A percentile compares a stretch with the other conserved stretches of the same genome.
Conservation (phyloP, 2,888 invertebrate genomes). For the Hofmannophila pseudospretella region DNA sequence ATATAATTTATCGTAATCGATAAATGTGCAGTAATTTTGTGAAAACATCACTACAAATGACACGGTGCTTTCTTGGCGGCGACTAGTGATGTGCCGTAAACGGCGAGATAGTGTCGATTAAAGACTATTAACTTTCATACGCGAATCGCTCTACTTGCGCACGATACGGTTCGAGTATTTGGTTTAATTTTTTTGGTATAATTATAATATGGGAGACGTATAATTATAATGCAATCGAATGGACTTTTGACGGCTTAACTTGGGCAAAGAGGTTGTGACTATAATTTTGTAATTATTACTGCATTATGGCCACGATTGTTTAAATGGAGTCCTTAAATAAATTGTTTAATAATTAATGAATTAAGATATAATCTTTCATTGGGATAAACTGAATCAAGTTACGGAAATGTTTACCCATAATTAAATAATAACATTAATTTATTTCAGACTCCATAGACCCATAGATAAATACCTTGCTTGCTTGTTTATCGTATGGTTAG, state of each 20-base stretch:
- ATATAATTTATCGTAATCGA: conserved; percentile 25
- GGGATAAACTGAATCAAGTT: too few species aligned
- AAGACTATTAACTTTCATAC: conserved; percentile 61
- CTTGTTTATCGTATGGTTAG: too few species aligned
- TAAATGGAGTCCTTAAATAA: too few species aligned
- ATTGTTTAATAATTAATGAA: too few species aligned
- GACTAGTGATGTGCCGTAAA: conserved; percentile 48
- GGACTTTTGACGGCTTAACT: not conserved
- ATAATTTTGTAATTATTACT: too few species aligned
- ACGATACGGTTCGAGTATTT: conserved; percentile 14
- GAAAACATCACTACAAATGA: conserved; percentile 21
- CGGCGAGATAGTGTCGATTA: conserved; percentile 44
- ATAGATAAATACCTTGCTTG: too few species aligned
- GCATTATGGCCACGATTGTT: too few species aligned
- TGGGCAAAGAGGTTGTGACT: not conserved
- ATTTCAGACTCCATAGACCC: too few species aligned
- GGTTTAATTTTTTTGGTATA: conserved; percentile 11
- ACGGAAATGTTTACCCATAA: too few species aligned
- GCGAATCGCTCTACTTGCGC: conserved; percentile 28
- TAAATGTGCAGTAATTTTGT: conserved; percentile 28
- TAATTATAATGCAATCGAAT: too few species aligned
- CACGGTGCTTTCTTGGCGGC: conserved; percentile 26
- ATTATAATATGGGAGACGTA: conserved; percentile 3
- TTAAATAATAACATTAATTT: too few species aligned
- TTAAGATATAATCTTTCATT: too few species aligned